Percentiles rank a stretch among this genome's conserved stretches.
Evolutionary conservation across 1,140 invertebrate species (phyloP).

Genomic region (Pogonomyrmex barbatus): DNA sequence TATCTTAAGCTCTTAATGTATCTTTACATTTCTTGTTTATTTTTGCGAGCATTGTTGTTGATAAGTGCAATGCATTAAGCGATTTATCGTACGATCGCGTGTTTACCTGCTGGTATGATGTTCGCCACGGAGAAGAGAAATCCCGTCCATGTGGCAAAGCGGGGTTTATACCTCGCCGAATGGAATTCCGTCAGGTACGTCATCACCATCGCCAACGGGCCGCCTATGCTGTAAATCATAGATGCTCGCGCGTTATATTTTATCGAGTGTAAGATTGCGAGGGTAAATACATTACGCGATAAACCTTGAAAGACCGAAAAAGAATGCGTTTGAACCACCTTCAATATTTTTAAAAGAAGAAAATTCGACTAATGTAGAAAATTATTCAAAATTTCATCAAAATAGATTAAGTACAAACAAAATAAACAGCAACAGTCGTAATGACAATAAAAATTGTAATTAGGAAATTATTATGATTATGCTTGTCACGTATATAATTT

Average conservation of each 20-base stretch:
- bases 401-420: neutral
- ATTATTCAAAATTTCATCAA: neutral
- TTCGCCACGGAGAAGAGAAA: constrained; percentile 78
- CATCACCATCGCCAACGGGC: constrained; percentile 80
- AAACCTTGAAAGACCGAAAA: neutral
- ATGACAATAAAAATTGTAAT: neutral
- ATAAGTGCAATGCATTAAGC: constrained; percentile 39
- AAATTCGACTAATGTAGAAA: constrained; percentile 3
- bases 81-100: constrained; percentile 33
- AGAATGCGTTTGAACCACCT: neutral
- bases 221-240: constrained; percentile 79
- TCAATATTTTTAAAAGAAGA: neutral
- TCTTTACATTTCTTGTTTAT: constrained; percentile 31
- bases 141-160: constrained; percentile 79
- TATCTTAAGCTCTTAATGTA: neutral
- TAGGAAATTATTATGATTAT: neutral
- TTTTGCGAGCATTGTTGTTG: constrained; percentile 21
- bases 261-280: constrained; percentile 45
- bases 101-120: constrained; percentile 82
- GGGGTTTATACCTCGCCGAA: constrained; percentile 75
- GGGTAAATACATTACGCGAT: constrained; percentile 6
- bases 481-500: neutral
- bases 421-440: neutral
- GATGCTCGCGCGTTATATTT: constrained; percentile 21
- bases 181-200: constrained; percentile 84